Base-by-base conservation (phyloP, 2,113 vertebrate genomes). In the Eolophus roseicapilla region DNA sequence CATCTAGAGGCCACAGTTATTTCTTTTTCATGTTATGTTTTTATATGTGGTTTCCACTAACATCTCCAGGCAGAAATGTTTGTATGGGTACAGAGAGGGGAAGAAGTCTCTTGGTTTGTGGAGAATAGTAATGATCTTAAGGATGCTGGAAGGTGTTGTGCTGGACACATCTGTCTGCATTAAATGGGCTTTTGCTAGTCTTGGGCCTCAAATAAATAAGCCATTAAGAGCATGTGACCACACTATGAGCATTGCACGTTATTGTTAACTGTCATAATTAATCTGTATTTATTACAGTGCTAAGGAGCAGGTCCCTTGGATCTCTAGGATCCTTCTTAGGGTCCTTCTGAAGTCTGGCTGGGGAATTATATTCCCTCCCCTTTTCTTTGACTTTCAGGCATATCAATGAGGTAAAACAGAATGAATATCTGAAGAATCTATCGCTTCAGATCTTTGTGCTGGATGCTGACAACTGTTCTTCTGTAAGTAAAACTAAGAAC, bases 321-420 rank as follows among this genome's bases (percentile, higher is more conserved):
- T 28, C 13, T 57, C 53, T 50, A 64, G 44, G 14, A 68, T 82
- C 50, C 69, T 76, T 63, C 62, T 85, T 84, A 57, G 23, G 6
- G 47, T 60, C 25, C 28, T 71, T 81, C 69, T 78, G 37, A 74
- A 78, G 60, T 70, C 70, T 80, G 25, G 1, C 18, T 84, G 49
- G 50, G 29, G 85, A 94, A 70, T 86, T 59, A 47, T 27, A 85
- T 69, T 44, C 20, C 37, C 21, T 70, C 13, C 65, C 29, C n/a
- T 74, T 74, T 74, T 82, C 59, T 93, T 82, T 96, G 53, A 39
- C 73, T 88, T 95, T 63, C 94, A 98, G 98, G 97, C 97, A 98
- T 49, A 98, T 98, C 70, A 93, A 18, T 75, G 95, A 98, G 35
- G 90, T 95, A 55, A 98, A 98, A 88, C 94, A 95, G 89, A 97